Evolutionary conservation across 35 echinoderm and acorn worm species (phyloP).

Genomic region (Nesometra sesokonis): DNA sequence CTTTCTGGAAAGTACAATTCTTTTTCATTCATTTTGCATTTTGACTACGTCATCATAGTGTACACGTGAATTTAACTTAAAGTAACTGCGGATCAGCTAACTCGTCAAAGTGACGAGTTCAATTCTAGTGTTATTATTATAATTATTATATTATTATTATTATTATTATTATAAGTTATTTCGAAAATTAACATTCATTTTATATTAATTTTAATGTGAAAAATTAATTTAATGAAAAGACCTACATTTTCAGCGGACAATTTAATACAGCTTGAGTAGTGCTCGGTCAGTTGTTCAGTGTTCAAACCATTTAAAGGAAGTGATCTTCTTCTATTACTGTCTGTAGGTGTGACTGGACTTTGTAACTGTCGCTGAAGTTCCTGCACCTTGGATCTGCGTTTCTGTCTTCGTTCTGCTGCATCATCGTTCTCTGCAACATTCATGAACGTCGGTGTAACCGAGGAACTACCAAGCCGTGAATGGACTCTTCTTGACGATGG

Average conservation of each 20-base stretch:
- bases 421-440: slow-evolving; percentile 80
- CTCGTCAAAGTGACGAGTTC: no score
- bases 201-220: no score
- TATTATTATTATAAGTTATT: no score
- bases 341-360: slow-evolving; percentile 78
- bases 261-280: slow-evolving; percentile 97
- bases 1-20: no score
- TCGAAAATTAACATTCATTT: no score
- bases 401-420: slow-evolving; percentile 59
- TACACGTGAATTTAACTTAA: no score
- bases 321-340: slow-evolving; percentile 78
- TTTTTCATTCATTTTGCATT: no score
- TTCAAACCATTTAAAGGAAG: slow-evolving; percentile 54
- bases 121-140: no score
- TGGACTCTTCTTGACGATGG: slow-evolving; percentile 59
- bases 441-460: slow-evolving; percentile 10
- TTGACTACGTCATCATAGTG: no score
- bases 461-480: slow-evolving; percentile 20
- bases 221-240: neutral
- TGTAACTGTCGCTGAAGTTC: slow-evolving; percentile 78
- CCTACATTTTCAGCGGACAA: slow-evolving; percentile 99
- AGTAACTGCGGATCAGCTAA: no score
- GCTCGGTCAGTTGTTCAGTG: slow-evolving; percentile 76
- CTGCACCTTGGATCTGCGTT: slow-evolving; percentile 63
- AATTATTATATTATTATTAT: no score